phyloP scores from a whole-genome alignment of 2,888 invertebrate species.

The Ethmia dodecea region DNA sequence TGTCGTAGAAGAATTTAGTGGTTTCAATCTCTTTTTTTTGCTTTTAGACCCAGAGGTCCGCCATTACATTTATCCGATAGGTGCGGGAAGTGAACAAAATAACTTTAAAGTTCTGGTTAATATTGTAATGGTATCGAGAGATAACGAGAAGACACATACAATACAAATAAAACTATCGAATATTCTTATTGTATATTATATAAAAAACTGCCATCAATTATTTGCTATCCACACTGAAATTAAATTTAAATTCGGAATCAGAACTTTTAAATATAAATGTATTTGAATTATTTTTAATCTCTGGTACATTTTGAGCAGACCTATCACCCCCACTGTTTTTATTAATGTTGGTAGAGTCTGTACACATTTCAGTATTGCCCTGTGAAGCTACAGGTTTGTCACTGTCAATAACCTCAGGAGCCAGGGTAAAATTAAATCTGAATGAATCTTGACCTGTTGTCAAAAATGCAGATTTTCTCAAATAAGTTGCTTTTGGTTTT shows the following conservation, averaged over 20 bases:
- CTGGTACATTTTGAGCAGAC: slow-evolving; percentile 22
- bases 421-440: slow-evolving; percentile 67
- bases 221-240: slow-evolving; percentile 69
- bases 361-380: not conserved
- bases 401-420: slow-evolving; percentile 35
- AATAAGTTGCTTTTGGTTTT: slow-evolving; percentile 80
- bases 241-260: slow-evolving; percentile 80
- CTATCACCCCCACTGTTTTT: slow-evolving; percentile 13
- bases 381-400: slow-evolving; percentile 20
- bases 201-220: too few species aligned
- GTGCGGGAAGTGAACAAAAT: too few species aligned
- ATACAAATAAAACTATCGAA: not conserved
- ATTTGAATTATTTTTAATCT: slow-evolving; percentile 14
- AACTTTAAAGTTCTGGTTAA: too few species aligned
- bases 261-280: slow-evolving; percentile 61
- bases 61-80: too few species aligned
- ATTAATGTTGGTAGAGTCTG: slow-evolving; percentile 1
- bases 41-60: too few species aligned
- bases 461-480: slow-evolving; percentile 80
- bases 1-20: too few species aligned
- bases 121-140: too few species aligned
- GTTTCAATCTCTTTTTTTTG: too few species aligned
- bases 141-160: too few species aligned
- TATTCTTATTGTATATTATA: too few species aligned
- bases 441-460: slow-evolving; percentile 73